Conservation (phyloP, 2,797 vertebrate species). For the Columba guinea region DNA sequence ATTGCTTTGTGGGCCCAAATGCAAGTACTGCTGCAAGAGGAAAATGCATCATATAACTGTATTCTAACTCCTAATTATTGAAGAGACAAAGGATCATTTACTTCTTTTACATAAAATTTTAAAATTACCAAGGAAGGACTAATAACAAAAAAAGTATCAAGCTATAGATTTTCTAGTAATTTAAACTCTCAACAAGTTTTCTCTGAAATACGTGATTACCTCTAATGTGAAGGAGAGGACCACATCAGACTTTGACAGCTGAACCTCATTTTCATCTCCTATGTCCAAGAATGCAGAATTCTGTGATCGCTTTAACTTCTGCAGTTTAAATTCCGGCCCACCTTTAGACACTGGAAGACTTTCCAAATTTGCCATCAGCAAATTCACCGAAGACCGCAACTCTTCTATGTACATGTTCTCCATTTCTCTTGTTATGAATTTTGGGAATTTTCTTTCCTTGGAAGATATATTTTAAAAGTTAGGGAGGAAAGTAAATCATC, state of each 20-base stretch:
- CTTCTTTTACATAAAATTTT: neutral
- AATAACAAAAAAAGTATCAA: neutral
- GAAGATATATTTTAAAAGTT: constrained; percentile 53
- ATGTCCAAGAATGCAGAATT: constrained; percentile 95
- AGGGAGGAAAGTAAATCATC: neutral
- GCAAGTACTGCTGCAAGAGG: neutral
- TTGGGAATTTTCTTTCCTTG: constrained; percentile 89
- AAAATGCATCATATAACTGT: neutral
- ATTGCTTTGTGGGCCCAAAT: neutral
- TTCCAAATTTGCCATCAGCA: constrained; percentile 97
- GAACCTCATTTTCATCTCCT: constrained; percentile 90
- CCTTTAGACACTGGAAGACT: constrained; percentile 96
- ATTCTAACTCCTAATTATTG: neutral
- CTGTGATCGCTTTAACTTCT: constrained; percentile 92
- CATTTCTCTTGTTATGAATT: constrained; percentile 89
- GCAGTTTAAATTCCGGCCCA: constrained; percentile 90
- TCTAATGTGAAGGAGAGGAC: constrained; percentile 93
- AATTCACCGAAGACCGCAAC: constrained; percentile 90
- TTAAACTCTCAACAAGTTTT: neutral
- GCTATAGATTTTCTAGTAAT: neutral
- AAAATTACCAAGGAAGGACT: neutral
- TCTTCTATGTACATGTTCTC: constrained; percentile 92
- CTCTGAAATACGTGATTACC: constrained; percentile 73
- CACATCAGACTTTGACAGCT: constrained; percentile 93
- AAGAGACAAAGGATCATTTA: neutral